Evolutionary conservation across 2,888 invertebrate species (phyloP).

Genomic region (Hyppa rectilinea): DNA sequence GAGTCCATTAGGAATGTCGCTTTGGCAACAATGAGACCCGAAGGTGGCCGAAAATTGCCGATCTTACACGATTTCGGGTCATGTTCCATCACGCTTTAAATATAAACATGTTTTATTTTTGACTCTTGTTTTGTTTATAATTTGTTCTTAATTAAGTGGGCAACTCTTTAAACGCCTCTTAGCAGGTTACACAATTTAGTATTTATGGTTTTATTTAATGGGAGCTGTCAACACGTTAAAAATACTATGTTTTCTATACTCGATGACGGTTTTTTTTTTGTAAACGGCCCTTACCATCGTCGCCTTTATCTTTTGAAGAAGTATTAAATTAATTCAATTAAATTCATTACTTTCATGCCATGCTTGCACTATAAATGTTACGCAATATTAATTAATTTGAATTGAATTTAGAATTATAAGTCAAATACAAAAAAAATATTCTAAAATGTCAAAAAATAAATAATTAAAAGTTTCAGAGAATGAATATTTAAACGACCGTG

Average conservation of each 20-base stretch:
- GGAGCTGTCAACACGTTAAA: background rate
- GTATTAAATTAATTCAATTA: too few relatives aligned
- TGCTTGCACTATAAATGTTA: too few relatives aligned
- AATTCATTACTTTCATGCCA: too few relatives aligned
- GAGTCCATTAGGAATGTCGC: slow-evolving; percentile 42
- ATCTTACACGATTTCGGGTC: slow-evolving; percentile 39
- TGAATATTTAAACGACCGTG: too few relatives aligned
- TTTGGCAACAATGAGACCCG: slow-evolving; percentile 40
- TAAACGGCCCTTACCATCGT: background rate
- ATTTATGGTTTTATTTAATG: background rate
- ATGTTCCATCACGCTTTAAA: slow-evolving; percentile 14
- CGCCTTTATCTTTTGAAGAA: background rate
- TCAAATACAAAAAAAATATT: too few relatives aligned
- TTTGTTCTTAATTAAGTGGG: slow-evolving; percentile 18
- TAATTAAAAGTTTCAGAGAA: too few relatives aligned
- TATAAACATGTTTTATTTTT: slow-evolving; percentile 44
- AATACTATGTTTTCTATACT: background rate
- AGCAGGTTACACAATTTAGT: background rate
- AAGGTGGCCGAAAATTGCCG: slow-evolving; percentile 45
- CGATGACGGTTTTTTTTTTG: background rate
- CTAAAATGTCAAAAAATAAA: too few relatives aligned
- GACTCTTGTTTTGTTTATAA: slow-evolving; percentile 29
- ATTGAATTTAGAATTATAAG: too few relatives aligned
- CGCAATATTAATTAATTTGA: too few relatives aligned
- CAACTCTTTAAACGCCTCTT: slow-evolving; percentile 2